These are phyloP conservation scores for Toxotes jaculatrix DNA, from an alignment of 2,113 vertebrate genomes.

Conservation along the genomic window DNA sequence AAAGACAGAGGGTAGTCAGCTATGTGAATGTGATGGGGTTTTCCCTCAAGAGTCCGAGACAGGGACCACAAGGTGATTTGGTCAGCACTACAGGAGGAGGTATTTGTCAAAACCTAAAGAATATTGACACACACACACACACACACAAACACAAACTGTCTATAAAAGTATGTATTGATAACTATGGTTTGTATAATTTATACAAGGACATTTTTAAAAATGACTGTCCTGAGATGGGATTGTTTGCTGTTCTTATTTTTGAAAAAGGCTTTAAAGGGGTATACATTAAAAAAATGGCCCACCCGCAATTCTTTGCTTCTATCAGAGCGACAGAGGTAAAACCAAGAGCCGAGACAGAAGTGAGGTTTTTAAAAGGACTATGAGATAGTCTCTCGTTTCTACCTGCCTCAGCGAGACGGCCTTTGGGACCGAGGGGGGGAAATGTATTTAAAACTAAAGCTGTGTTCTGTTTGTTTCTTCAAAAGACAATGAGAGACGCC, in stretches of 20 bases:
- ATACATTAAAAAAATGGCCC: constrained; percentile 73
- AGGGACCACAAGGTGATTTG: constrained; percentile 48
- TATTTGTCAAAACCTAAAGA: constrained; percentile 50
- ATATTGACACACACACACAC: constrained; percentile 32
- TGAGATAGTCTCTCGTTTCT: constrained; percentile 68
- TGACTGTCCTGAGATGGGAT: constrained; percentile 59
- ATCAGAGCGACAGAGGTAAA: constrained; percentile 32
- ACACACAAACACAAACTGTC: constrained; percentile 59
- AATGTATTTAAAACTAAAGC: constrained; percentile 73
- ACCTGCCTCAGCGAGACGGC: constrained; percentile 59
- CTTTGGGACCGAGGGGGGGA: constrained; percentile 32
- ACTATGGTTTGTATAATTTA: constrained; percentile 84
- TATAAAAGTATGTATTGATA: constrained; percentile 77
- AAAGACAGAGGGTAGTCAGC: constrained; percentile 14
- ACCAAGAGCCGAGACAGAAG: not conserved
- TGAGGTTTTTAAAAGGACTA: constrained; percentile 45
- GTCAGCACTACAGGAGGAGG: constrained; percentile 51
- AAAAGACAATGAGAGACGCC: constrained; percentile 71
- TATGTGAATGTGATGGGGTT: constrained; percentile 61
- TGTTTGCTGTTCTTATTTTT: constrained; percentile 79
- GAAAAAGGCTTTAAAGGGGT: constrained; percentile 77
- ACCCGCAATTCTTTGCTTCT: constrained; percentile 42
- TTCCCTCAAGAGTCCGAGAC: constrained; percentile 24
- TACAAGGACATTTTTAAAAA: constrained; percentile 79
- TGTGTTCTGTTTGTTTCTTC: constrained; percentile 77